phyloP scores from a whole-genome alignment of 2,113 vertebrate genomes.

The Ameiurus melas region DNA sequence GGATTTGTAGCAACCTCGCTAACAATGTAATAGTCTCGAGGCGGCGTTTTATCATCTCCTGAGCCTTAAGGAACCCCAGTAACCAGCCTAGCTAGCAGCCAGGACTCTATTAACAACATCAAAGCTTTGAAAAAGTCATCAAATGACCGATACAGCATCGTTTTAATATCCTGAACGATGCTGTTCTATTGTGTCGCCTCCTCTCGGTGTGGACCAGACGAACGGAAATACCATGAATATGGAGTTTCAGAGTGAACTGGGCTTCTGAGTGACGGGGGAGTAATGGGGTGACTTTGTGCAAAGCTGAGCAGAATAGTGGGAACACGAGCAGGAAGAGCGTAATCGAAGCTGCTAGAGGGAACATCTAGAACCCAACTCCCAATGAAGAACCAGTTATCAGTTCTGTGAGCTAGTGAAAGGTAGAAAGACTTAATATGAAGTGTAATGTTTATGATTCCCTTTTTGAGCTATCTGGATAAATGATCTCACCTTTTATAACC shows the following conservation, averaged over 20 bases:
- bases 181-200: neutral
- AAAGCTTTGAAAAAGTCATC: neutral
- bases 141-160: neutral
- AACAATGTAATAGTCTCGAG: constrained; percentile 60
- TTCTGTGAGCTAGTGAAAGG: neutral
- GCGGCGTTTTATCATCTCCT: constrained; percentile 56
- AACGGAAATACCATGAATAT: neutral
- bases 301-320: constrained; percentile 12
- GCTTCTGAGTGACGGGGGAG: neutral
- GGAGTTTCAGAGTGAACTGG: constrained; percentile 6
- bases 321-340: constrained; percentile 17
- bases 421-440: neutral
- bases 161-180: neutral
- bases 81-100: constrained; percentile 46
- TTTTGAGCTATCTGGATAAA: neutral
- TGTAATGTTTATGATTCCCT: neutral
- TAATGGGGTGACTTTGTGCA: constrained; percentile 25
- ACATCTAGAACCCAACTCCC: neutral
- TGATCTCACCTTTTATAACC: neutral
- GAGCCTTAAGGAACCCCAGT: constrained; percentile 57
- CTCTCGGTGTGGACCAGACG: neutral
- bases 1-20: constrained; percentile 60
- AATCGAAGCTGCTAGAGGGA: neutral
- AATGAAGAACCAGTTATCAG: neutral
- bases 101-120: constrained; percentile 8